Conservation (phyloP, 2,888 invertebrate genomes). For the Phanerotoma sp. region DNA sequence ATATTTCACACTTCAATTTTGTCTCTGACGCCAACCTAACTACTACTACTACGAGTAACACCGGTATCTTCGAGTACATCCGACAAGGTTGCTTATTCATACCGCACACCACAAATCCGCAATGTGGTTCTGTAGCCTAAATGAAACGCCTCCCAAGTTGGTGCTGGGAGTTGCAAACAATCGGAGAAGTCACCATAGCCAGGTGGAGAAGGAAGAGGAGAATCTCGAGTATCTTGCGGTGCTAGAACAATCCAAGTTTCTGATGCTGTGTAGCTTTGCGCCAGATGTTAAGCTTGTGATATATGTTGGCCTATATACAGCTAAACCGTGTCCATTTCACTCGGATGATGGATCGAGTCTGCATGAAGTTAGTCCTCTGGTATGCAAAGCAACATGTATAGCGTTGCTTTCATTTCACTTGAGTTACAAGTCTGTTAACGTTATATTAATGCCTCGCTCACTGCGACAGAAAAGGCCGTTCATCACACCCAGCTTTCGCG, state of each 20-base stretch:
- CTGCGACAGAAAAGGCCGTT: constrained; percentile 5
- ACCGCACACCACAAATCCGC: neutral
- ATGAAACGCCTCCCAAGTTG: neutral
- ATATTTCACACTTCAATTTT: neutral
- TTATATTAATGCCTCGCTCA: constrained; percentile 5
- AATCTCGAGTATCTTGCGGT: constrained; percentile 8
- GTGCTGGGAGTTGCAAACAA: neutral
- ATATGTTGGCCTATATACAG: constrained; percentile 17
- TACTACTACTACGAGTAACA: too few species aligned
- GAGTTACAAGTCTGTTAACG: constrained; percentile 14
- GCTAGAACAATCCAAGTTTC: constrained; percentile 22
- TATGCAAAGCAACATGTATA: constrained; percentile 21
- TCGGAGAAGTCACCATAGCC: neutral
- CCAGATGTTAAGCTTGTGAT: constrained; percentile 15
- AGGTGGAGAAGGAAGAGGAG: constrained; percentile 5
- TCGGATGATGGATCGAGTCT: constrained; percentile 18
- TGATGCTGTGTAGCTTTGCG: constrained; percentile 9
- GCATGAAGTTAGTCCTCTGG: constrained; percentile 18
- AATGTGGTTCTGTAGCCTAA: neutral
- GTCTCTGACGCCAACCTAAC: neutral
- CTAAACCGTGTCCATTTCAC: constrained; percentile 15
- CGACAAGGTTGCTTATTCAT: neutral
- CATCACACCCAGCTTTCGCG: constrained; percentile 1
- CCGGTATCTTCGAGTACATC: too few species aligned
- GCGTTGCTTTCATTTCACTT: neutral